A percentile compares a stretch with the other conserved stretches of the same genome.
These are phyloP conservation scores for Helicoverpa armigera DNA, from an alignment of 1,140 invertebrate genomes.

Conservation along the genomic window DNA sequence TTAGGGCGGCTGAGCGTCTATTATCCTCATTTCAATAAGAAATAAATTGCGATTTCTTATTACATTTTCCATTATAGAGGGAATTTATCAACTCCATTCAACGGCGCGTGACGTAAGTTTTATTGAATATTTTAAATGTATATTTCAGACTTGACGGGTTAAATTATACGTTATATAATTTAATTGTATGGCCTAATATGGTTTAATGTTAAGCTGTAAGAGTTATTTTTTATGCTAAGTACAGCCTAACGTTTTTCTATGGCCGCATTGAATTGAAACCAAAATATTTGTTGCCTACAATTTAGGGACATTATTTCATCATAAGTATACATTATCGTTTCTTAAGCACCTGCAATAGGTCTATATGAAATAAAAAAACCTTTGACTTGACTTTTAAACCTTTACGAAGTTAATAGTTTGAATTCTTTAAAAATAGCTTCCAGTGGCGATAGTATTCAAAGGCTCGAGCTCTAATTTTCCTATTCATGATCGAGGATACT, in stretches of 20 bases:
- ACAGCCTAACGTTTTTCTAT: too few relatives aligned
- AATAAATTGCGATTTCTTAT: constrained; percentile 86
- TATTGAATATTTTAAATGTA: constrained; percentile 69
- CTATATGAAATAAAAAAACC: too few relatives aligned
- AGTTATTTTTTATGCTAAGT: too few relatives aligned
- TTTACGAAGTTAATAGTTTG: neutral
- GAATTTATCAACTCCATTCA: constrained; percentile 81
- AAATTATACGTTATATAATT: constrained; percentile 7
- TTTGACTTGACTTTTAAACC: too few relatives aligned
- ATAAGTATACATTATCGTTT: too few relatives aligned
- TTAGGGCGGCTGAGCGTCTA: constrained; percentile 76
- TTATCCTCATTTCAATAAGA: constrained; percentile 86
- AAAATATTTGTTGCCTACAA: too few relatives aligned
- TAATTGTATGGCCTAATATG: too few relatives aligned
- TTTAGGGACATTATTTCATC: too few relatives aligned
- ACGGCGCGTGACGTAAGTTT: constrained; percentile 75
- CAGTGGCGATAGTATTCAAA: neutral
- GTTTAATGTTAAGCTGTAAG: too few relatives aligned
- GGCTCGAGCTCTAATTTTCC: neutral
- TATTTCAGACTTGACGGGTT: constrained; percentile 26
- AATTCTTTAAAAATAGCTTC: neutral
- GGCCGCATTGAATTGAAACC: too few relatives aligned
- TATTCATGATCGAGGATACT: neutral
- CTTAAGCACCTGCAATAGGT: too few relatives aligned
- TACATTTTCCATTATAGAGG: constrained; percentile 83